A percentile compares a stretch with the other conserved stretches of the same genome.
These are phyloP conservation scores for Aphrocallistes beatrix DNA, from an alignment of 37 sponge, comb jelly and placozoan species.

Conservation along the genomic window DNA sequence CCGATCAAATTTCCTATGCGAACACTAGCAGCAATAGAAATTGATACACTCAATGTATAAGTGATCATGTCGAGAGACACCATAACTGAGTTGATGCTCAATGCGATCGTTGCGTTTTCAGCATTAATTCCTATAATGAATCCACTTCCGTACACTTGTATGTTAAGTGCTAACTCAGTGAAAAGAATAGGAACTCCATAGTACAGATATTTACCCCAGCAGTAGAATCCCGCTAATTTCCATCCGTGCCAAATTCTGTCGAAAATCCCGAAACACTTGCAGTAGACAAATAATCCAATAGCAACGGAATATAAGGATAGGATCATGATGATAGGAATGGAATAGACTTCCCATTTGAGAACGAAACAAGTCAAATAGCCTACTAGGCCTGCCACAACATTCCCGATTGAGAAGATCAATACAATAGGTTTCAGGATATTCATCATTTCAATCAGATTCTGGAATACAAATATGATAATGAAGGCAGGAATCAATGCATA, in stretches of 20 bases:
- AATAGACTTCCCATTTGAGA: background rate
- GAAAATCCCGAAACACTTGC: background rate
- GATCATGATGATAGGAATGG: background rate
- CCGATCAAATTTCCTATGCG: background rate
- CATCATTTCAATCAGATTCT: slow-evolving; percentile 16
- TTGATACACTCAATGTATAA: background rate
- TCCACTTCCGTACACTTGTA: background rate
- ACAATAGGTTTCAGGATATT: background rate
- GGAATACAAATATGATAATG: background rate
- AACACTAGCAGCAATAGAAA: background rate
- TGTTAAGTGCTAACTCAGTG: background rate
- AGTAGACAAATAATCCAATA: background rate
- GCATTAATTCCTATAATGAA: background rate
- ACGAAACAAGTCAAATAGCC: background rate
- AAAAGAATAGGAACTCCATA: background rate
- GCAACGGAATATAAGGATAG: background rate
- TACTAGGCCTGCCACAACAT: background rate
- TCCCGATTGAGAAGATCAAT: background rate
- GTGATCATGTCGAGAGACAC: slow-evolving; percentile 4
- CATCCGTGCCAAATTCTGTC: background rate
- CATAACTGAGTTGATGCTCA: background rate
- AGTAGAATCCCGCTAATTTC: background rate
- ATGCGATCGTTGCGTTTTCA: background rate
- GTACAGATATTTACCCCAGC: background rate
- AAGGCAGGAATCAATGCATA: background rate